A percentile compares a stretch with the other conserved stretches of the same genome.
phyloP scores from a whole-genome alignment of 2,888 invertebrate species.

The Drosophila barbarae region DNA sequence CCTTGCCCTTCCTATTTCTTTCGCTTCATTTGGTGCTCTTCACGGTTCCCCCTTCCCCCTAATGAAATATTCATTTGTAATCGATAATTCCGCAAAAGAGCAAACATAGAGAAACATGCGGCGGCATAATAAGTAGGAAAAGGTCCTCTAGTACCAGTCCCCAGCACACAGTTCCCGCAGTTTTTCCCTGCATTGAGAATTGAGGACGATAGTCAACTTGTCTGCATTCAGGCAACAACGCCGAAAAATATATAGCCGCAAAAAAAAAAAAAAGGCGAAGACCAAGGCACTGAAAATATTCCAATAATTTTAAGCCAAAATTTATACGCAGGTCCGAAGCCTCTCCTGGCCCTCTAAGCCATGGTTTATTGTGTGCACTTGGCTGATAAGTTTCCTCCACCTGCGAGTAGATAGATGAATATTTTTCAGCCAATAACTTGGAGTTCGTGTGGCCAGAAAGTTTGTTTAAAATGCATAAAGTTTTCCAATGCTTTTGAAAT shows the following conservation, averaged over 20 bases:
- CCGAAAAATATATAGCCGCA: conserved; percentile 14
- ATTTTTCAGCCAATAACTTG: conserved; percentile 4
- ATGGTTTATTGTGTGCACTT: conserved; percentile 25
- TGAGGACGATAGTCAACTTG: conserved; percentile 66
- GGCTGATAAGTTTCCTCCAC: conserved; percentile 28
- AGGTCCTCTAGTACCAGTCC: conserved; percentile 38
- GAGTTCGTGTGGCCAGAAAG: conserved; percentile 13
- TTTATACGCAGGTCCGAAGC: conserved; percentile 52
- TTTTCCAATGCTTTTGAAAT: conserved; percentile 10
- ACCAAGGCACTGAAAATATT: conserved; percentile 36
- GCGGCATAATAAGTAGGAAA: conserved; percentile 65
- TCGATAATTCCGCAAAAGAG: conserved; percentile 72
- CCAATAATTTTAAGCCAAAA: conserved; percentile 58
- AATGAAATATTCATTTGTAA: conserved; percentile 73
- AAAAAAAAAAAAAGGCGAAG: conserved; percentile 1
- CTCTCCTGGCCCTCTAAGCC: conserved; percentile 16
- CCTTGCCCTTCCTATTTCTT: neutral
- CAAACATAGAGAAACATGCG: conserved; percentile 43
- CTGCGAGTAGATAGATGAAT: conserved; percentile 2
- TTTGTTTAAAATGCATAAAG: conserved; percentile 23
- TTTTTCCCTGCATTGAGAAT: conserved; percentile 39
- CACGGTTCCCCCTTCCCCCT: conserved; percentile 37
- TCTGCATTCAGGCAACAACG: conserved; percentile 47
- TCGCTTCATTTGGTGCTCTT: conserved; percentile 16
- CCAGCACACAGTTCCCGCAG: conserved; percentile 4